These are phyloP conservation scores for Enhydra lutris DNA, from an alignment of 2,113 vertebrate species.

Conservation along the genomic window DNA sequence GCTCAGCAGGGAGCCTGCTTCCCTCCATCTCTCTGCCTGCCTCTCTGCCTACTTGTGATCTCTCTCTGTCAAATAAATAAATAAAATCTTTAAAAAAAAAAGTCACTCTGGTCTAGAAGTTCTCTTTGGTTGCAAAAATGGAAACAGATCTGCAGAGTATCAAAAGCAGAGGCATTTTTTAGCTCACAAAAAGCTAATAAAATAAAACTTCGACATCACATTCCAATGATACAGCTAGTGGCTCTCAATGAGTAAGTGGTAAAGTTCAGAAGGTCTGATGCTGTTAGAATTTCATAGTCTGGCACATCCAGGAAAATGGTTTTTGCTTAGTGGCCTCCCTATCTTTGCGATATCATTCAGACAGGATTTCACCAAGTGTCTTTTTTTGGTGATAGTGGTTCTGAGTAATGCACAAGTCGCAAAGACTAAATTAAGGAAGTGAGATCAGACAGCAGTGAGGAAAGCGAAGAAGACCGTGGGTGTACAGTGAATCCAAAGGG, in stretches of 20 bases:
- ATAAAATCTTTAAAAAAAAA: not conserved
- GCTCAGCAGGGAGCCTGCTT: no score
- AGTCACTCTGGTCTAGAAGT: constrained; percentile 50
- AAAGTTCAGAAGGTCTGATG: not conserved
- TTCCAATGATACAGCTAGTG: not conserved
- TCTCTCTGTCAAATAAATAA: no score
- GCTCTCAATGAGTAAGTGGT: not conserved
- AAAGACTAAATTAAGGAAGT: constrained; percentile 25
- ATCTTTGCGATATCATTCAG: not conserved
- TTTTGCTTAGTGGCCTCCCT: not conserved
- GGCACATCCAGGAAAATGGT: not conserved
- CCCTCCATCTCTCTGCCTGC: no score
- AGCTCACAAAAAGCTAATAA: constrained; percentile 26
- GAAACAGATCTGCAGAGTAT: constrained; percentile 24
- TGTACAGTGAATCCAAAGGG: not conserved
- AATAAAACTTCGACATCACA: not conserved
- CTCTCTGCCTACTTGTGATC: no score
- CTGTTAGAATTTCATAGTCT: not conserved
- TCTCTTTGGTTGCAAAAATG: constrained; percentile 40
- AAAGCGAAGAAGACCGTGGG: not conserved
- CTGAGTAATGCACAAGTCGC: not conserved
- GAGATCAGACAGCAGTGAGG: not conserved
- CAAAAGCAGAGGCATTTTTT: constrained; percentile 32
- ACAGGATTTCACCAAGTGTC: not conserved
- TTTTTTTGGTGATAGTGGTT: not conserved